phyloP scores from a whole-genome alignment of 2,888 invertebrate genomes.

The Drosophila putrida region DNA sequence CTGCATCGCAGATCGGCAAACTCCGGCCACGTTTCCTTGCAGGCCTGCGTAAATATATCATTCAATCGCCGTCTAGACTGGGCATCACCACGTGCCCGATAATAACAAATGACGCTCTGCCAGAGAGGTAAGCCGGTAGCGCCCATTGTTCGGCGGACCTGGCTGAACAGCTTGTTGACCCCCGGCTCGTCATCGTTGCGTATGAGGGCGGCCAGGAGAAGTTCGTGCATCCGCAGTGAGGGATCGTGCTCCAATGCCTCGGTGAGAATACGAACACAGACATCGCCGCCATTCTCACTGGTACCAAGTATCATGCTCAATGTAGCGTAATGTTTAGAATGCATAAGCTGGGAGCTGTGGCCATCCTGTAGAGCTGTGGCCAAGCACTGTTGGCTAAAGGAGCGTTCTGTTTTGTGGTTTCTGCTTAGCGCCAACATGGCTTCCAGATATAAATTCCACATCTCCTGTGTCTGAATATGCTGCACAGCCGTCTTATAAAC shows the following conservation, averaged over 20 bases:
- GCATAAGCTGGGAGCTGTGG: constrained; percentile 85
- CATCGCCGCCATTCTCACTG: constrained; percentile 49
- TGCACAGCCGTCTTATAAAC: constrained; percentile 86
- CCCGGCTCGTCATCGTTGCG: constrained; percentile 84
- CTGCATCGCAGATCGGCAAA: constrained; percentile 77
- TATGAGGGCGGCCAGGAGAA: constrained; percentile 86
- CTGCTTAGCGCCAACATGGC: constrained; percentile 87
- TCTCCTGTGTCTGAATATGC: constrained; percentile 85
- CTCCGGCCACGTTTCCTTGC: constrained; percentile 63
- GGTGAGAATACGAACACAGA: constrained; percentile 73
- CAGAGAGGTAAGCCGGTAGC: constrained; percentile 72
- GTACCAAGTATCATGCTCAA: constrained; percentile 68
- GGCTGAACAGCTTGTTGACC: constrained; percentile 84
- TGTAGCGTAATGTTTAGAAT: constrained; percentile 86
- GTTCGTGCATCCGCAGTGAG: constrained; percentile 85
- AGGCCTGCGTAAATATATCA: constrained; percentile 76
- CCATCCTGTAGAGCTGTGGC: constrained; percentile 86
- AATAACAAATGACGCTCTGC: constrained; percentile 78
- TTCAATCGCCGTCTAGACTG: constrained; percentile 65
- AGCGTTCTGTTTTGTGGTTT: constrained; percentile 85
- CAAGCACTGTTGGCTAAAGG: constrained; percentile 86
- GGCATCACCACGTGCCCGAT: constrained; percentile 71
- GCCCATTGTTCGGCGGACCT: constrained; percentile 80
- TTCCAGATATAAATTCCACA: constrained; percentile 87
- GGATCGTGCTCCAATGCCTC: constrained; percentile 86